Evolutionary conservation across 2,888 invertebrate genomes (phyloP).

Genomic region (Augochlorella aurata): DNA sequence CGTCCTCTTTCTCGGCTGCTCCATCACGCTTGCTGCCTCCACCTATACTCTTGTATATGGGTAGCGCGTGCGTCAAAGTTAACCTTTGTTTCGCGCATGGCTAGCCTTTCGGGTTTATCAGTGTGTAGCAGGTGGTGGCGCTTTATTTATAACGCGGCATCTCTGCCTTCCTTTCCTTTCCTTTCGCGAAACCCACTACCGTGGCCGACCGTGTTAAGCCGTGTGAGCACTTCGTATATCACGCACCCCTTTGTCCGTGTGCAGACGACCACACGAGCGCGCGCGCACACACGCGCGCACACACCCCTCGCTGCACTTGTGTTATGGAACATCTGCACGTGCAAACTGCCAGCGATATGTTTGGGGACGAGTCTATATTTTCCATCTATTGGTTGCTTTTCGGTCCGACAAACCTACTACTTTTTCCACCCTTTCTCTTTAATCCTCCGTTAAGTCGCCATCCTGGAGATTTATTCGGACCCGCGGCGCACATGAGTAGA

Average conservation of each 20-base stretch:
- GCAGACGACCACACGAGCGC: not conserved
- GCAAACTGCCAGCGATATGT: not conserved
- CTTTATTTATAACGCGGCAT: constrained; percentile 77
- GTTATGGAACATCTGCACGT: constrained; percentile 9
- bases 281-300: not conserved
- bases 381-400: constrained; percentile 6
- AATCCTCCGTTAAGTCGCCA: not conserved
- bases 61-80: constrained; percentile 74
- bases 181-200: constrained; percentile 55
- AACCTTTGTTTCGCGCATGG: constrained; percentile 77
- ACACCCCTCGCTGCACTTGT: not conserved
- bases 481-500: too few relatives aligned
- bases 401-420: not conserved
- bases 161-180: constrained; percentile 57
- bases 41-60: constrained; percentile 46
- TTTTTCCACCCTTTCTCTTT: not conserved
- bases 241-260: constrained; percentile 10
- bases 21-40: constrained; percentile 48
- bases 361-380: constrained; percentile 16
- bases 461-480: too few relatives aligned
- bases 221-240: constrained; percentile 57
- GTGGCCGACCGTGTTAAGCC: constrained; percentile 62
- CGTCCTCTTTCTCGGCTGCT: constrained; percentile 48
- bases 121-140: constrained; percentile 75
- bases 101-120: constrained; percentile 76